Evolutionary conservation across 2,113 vertebrate genomes (phyloP), one percentile per base, ranked within the genome.

Genomic region (Morone chrysops): DNA sequence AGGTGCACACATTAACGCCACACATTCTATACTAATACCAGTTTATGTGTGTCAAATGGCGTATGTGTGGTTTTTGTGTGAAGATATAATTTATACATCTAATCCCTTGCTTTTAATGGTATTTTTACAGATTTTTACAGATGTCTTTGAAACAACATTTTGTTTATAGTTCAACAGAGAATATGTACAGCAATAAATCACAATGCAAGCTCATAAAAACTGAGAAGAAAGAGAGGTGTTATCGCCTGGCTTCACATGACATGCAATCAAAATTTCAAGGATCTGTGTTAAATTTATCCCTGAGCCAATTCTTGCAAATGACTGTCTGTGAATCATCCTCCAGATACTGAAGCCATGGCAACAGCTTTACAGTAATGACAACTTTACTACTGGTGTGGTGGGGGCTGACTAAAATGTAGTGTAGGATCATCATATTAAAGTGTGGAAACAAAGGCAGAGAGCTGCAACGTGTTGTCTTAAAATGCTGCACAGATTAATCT

Each of bases 291-390:
- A 86, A 83, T 84, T 75, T 81, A 79, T 81, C 69, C 17, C 53
- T 65, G 45, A 70, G 71, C 62, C 45, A 66, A 66, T 71, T 89
- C 82, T 87, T 80, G 31, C 45, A 88, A 85, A 79, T 72, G 62
- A 53, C 67, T 16, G 9, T 57, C 69, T 72, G 61, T 90, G 86
- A 93, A 86, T 90, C 87, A 84, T 91, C 75, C 76, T 75, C 78
- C 70, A 69, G 84, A 86, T 75, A 76, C 76, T 63, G 90, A 92
- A 83, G 78, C 91, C 93, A 94, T 94, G 91, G 94, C 90, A 95
- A 95, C 92, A 82, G 89, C 79, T 85, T 88, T 81, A 87, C 71
- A 83, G 82, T 86, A 83, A 86, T 87, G 86, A 81, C 66, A 89
- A 86, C 83, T 90, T 87, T 87, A 83, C 63, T 65, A 75, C 31